Conservation (phyloP, 2,888 invertebrate species). For the Pyrrhia umbra region DNA sequence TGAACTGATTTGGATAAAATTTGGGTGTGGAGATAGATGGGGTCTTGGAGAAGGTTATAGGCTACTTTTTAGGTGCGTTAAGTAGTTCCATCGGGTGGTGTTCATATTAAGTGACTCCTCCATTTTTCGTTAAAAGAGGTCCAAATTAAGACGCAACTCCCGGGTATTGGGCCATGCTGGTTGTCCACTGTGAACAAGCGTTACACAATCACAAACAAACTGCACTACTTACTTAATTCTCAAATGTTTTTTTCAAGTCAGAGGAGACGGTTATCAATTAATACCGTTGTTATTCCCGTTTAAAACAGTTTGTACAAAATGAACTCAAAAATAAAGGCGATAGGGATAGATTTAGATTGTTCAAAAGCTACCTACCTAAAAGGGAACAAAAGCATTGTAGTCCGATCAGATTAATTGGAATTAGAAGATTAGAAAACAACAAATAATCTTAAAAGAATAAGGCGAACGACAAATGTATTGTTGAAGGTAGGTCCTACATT, state of each 20-base stretch:
- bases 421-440: constrained; percentile 33
- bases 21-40: too few relatives aligned
- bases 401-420: constrained; percentile 39
- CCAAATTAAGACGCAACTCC: too few relatives aligned
- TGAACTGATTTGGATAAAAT: too few relatives aligned
- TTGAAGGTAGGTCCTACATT: not conserved
- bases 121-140: too few relatives aligned
- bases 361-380: not conserved
- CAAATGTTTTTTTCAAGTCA: constrained; percentile 44
- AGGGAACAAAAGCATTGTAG: constrained; percentile 16
- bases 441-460: constrained; percentile 24
- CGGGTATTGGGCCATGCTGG: constrained; percentile 10
- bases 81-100: too few relatives aligned
- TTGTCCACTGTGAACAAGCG: constrained; percentile 13
- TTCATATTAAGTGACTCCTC: too few relatives aligned
- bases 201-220: constrained; percentile 36
- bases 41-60: too few relatives aligned
- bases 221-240: constrained; percentile 7
- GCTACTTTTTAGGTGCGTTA: too few relatives aligned
- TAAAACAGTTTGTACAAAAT: not conserved
- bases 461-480: constrained; percentile 8
- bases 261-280: constrained; percentile 35
- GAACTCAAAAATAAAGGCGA: fast-evolving
- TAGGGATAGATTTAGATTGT: constrained; percentile 7
- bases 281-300: constrained; percentile 25